Evolutionary conservation across 2,888 invertebrate genomes (phyloP).

Genomic region (Hemaris fuciformis): DNA sequence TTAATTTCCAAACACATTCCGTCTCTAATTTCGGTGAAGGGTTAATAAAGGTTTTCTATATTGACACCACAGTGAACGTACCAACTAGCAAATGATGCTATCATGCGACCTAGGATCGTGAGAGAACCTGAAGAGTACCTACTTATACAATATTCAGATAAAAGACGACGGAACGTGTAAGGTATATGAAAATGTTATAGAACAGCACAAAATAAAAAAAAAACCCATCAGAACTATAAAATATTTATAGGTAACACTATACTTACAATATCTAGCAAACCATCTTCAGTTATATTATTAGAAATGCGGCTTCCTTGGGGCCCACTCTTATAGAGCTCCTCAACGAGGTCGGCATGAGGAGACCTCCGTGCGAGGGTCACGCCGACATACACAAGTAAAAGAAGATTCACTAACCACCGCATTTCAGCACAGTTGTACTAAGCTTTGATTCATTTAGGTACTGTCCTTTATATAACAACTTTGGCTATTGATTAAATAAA

Average conservation of each 20-base stretch:
- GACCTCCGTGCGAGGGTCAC: conserved; percentile 27
- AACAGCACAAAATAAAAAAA: too few relatives aligned
- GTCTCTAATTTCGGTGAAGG: too few relatives aligned
- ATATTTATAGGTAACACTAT: background rate
- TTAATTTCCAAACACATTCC: too few relatives aligned
- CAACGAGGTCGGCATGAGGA: conserved; percentile 38
- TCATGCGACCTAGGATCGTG: too few relatives aligned
- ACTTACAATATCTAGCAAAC: conserved; percentile 47
- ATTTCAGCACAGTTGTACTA: conserved; percentile 13
- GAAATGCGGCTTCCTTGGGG: conserved; percentile 34
- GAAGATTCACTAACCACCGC: conserved; percentile 21
- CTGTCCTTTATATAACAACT: background rate
- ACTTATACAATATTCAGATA: too few relatives aligned
- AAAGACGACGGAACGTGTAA: too few relatives aligned
- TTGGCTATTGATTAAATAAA: conserved; percentile 10
- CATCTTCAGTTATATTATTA: conserved; percentile 45
- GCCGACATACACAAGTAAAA: conserved; percentile 22
- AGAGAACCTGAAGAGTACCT: too few relatives aligned
- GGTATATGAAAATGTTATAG: too few relatives aligned
- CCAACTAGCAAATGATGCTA: too few relatives aligned
- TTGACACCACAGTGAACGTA: too few relatives aligned
- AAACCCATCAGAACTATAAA: too few relatives aligned
- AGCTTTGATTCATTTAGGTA: background rate
- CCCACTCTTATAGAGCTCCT: conserved; percentile 29
- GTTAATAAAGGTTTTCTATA: too few relatives aligned